Evolutionary conservation across 2,797 vertebrate genomes (phyloP), one percentile per base, ranked within the genome.

Genomic region (Enteromius fasciolatus): DNA sequence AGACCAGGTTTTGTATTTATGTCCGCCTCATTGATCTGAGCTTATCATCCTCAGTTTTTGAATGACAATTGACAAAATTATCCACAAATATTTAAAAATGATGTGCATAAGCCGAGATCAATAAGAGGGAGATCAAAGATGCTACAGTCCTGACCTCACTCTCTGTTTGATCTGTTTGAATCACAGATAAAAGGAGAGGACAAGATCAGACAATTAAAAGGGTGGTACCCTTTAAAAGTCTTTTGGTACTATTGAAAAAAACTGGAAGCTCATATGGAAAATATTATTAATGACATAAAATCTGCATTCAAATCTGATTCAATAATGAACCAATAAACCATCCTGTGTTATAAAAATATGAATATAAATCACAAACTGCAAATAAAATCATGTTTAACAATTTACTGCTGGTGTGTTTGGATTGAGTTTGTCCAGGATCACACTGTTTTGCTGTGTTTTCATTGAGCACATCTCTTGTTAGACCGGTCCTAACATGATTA

Each of bases 161-260:
- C 10, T 69, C 0, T n/a, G n/a, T n/a, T n/a, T n/a, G n/a, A n/a
- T n/a, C n/a, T 3, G 6, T 18, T 80, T 59, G 31, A 10, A 44
- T 57, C 17, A 52, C 66, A 44, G 33, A 59, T 44, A 44, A 79
- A 57, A 41, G 3, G 50, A 57, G 9, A 75, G 7, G 12, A 41
- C 10, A 59, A 80, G 17, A 80, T 70, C 3, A 12, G 36, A 28
- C 57, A 31, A 61, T 28, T 76, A 31, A 23, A 31, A 17, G 28
- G 74, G 23, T 20, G 57, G 15, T 17, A 46, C 57, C 3, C 15
- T 76, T n/a, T 10, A 23, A 46, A 48, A 7, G 5, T n/a, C 31
- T 31, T 52, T 52, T 78, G 67, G 76, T 52, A 12, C 76, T 36
- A 36, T 68, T 48, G 3, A 18, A 79, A 36, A 68, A 79, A 78